phyloP scores from a whole-genome alignment of 2,888 invertebrate genomes.

The Leptopilina myrica region DNA sequence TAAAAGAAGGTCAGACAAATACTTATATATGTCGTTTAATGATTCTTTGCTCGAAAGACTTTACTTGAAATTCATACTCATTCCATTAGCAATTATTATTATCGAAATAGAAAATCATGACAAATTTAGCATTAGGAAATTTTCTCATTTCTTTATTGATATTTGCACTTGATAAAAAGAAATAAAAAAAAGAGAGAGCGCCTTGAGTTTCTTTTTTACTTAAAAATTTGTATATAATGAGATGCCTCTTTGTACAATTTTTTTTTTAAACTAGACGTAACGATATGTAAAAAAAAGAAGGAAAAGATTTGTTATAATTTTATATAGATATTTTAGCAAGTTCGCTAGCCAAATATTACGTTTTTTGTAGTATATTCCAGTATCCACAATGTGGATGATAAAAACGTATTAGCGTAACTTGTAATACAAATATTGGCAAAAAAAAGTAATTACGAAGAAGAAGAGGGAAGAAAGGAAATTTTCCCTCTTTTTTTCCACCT shows the following conservation, averaged over 20 bases:
- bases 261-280: constrained; percentile 8
- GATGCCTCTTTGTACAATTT: constrained; percentile 27
- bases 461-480: constrained; percentile 39
- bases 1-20: neutral
- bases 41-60: too few relatives aligned
- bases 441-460: constrained; percentile 45
- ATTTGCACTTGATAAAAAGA: neutral
- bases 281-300: constrained; percentile 47
- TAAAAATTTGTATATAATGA: constrained; percentile 7
- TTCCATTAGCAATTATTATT: constrained; percentile 1
- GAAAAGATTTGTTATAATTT: constrained; percentile 51
- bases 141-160: neutral
- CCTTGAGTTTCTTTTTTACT: constrained; percentile 26
- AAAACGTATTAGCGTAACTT: constrained; percentile 46
- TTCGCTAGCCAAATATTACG: constrained; percentile 51
- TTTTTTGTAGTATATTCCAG: constrained; percentile 47
- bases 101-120: constrained; percentile 12
- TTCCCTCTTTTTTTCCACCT: constrained; percentile 21
- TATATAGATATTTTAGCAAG: constrained; percentile 57
- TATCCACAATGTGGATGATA: constrained; percentile 58
- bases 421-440: constrained; percentile 42
- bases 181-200: neutral
- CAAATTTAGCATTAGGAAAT: constrained; percentile 22
- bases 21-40: neutral
- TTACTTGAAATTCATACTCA: constrained; percentile 32